These are phyloP conservation scores for Apotomis betuletana DNA, from an alignment of 2,888 invertebrate species.

Conservation along the genomic window DNA sequence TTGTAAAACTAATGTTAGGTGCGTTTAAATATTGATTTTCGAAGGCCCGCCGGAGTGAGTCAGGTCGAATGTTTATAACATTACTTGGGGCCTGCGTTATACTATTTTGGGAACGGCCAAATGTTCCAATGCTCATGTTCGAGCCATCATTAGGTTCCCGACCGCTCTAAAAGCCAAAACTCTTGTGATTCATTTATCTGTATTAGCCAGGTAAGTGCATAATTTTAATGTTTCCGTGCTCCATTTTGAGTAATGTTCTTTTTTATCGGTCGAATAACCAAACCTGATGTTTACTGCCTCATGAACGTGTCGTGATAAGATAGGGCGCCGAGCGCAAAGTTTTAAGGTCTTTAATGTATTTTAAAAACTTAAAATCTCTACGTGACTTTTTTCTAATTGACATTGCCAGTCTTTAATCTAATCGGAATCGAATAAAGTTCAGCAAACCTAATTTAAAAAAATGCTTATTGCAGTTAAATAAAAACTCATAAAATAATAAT, in stretches of 20 bases:
- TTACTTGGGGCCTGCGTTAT: constrained; percentile 76
- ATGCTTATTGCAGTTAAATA: background rate
- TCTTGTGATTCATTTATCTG: constrained; percentile 44
- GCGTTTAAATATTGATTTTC: constrained; percentile 78
- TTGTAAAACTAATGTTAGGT: constrained; percentile 54
- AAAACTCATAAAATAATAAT: background rate
- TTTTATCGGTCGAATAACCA: constrained; percentile 66
- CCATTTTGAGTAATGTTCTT: constrained; percentile 44
- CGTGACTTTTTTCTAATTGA: too few species aligned
- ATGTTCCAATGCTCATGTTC: constrained; percentile 72
- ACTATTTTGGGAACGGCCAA: constrained; percentile 81
- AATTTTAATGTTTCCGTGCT: constrained; percentile 35
- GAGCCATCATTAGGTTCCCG: constrained; percentile 60
- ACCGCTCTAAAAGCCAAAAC: constrained; percentile 51
- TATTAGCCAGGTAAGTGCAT: constrained; percentile 42
- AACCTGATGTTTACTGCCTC: constrained; percentile 59
- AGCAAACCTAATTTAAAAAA: background rate
- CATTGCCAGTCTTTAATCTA: background rate
- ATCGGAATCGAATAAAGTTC: background rate
- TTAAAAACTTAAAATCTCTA: background rate
- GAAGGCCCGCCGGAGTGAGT: constrained; percentile 62
- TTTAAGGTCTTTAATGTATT: constrained; percentile 33
- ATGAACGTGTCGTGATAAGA: constrained; percentile 58
- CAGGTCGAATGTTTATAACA: constrained; percentile 78
- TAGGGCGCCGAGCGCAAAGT: constrained; percentile 35